A percentile compares a stretch with the other conserved stretches of the same genome.
Conservation (phyloP, 2,113 vertebrate genomes). For the Psilopsiagon aurifrons region DNA sequence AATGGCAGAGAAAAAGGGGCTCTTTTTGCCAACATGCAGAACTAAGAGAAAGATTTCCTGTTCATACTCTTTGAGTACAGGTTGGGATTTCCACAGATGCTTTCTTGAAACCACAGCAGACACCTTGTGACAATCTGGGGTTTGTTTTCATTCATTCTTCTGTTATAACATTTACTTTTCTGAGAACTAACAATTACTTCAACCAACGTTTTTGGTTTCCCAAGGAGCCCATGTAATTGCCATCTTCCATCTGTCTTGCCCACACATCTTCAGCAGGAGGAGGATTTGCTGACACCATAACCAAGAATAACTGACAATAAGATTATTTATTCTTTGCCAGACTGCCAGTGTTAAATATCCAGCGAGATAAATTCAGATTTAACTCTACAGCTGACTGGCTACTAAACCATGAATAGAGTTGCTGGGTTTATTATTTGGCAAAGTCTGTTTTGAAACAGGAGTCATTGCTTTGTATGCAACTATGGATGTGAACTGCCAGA, state of each 20-base stretch:
- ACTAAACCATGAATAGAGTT: neutral
- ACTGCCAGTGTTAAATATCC: neutral
- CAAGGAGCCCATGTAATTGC: neutral
- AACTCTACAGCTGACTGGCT: neutral
- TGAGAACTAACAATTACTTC: neutral
- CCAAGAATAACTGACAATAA: neutral
- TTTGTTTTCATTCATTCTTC: neutral
- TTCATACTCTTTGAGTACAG: neutral
- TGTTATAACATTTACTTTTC: neutral
- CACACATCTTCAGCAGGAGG: neutral
- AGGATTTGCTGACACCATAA: neutral
- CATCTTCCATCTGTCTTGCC: neutral
- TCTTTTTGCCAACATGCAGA: neutral
- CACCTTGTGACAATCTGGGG: neutral
- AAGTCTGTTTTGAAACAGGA: neutral
- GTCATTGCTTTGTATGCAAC: neutral
- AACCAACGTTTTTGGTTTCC: neutral
- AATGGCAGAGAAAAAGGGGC: neutral
- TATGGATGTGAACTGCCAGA: neutral
- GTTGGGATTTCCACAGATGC: neutral
- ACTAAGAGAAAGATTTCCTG: neutral
- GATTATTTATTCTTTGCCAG: neutral
- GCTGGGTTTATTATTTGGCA: neutral
- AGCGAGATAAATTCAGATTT: neutral
- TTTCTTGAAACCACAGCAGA: neutral